Percentiles rank a stretch among this genome's conserved stretches.
Evolutionary conservation across 2,113 vertebrate genomes (phyloP).

Genomic region (Lepidothrix coronata): DNA sequence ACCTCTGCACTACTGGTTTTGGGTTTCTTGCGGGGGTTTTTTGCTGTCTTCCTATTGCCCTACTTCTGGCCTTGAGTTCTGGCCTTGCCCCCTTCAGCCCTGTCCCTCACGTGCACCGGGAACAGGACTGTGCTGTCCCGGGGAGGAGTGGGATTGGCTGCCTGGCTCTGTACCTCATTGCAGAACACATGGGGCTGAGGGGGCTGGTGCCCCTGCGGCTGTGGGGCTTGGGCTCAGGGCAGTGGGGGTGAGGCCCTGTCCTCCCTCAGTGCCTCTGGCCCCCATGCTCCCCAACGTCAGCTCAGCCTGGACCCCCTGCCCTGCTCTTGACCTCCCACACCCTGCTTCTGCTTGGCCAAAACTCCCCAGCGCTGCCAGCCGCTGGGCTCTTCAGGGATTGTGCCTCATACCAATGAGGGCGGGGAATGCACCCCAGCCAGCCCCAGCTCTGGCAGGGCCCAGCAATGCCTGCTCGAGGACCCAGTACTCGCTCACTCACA

Average conservation of each 20-base stretch:
- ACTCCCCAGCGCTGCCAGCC: background rate
- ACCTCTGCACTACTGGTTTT: background rate
- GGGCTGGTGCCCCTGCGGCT: rapidly evolving
- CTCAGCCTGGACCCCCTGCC: background rate
- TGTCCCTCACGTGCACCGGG: background rate
- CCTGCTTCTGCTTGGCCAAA: slow-evolving; percentile 14
- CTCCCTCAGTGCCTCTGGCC: background rate
- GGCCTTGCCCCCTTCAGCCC: background rate
- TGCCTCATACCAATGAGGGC: slow-evolving; percentile 18
- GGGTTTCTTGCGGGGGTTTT: rapidly evolving
- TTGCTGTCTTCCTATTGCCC: background rate
- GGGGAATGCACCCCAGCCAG: background rate
- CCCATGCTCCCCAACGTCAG: rapidly evolving
- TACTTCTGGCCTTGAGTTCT: background rate
- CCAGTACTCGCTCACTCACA: background rate
- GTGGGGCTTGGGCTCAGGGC: background rate
- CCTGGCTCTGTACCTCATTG: background rate
- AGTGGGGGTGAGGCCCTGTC: background rate
- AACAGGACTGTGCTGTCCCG: background rate
- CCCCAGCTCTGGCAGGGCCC: background rate
- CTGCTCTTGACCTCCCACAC: background rate
- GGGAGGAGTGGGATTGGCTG: background rate
- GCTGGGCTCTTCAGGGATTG: background rate
- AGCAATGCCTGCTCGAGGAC: rapidly evolving
- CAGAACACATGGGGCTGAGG: background rate